Conservation (phyloP, 2,888 invertebrate genomes). For the Drosophila nr. perissopoda region DNA sequence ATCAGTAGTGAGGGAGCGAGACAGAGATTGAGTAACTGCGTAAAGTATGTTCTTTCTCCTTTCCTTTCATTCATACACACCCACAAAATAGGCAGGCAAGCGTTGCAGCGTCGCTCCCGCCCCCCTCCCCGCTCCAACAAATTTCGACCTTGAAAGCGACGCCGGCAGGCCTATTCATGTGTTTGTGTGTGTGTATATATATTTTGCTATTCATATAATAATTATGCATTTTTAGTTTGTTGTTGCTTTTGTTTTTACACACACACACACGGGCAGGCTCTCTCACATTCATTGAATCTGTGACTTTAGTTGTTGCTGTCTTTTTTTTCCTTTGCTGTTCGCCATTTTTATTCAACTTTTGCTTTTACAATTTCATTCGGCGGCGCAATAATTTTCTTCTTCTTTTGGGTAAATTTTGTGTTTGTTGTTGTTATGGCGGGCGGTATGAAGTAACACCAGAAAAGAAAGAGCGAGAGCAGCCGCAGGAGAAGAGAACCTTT, state of each 20-base stretch:
- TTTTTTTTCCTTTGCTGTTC: conserved; percentile 35
- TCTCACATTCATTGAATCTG: conserved; percentile 4
- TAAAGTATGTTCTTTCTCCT: conserved; percentile 9
- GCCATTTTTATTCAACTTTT: conserved; percentile 71
- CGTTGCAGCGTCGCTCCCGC: conserved; percentile 19
- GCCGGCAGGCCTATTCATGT: conserved; percentile 45
- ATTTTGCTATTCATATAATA: conserved; percentile 46
- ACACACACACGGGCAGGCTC: conserved; percentile 2
- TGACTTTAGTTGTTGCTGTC: conserved; percentile 30
- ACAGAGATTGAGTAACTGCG: conserved; percentile 2
- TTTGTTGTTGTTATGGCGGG: conserved; percentile 47
- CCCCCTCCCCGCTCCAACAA: not conserved
- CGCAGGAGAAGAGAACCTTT: conserved; percentile 10
- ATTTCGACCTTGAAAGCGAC: conserved; percentile 51
- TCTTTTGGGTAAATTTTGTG: conserved; percentile 47
- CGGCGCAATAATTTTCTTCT: conserved; percentile 79
- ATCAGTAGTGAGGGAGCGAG: not conserved
- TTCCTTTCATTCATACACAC: conserved; percentile 12
- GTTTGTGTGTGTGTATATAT: conserved; percentile 7
- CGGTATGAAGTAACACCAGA: conserved; percentile 63
- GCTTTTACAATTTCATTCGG: conserved; percentile 75
- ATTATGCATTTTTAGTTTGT: conserved; percentile 55
- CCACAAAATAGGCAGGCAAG: conserved; percentile 16
- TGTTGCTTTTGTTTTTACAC: conserved; percentile 44
- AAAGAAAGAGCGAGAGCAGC: conserved; percentile 17